Evolutionary conservation across 2,888 invertebrate genomes (phyloP), one percentile per base, ranked within the genome.

Genomic region (Pediacus dermestoides): DNA sequence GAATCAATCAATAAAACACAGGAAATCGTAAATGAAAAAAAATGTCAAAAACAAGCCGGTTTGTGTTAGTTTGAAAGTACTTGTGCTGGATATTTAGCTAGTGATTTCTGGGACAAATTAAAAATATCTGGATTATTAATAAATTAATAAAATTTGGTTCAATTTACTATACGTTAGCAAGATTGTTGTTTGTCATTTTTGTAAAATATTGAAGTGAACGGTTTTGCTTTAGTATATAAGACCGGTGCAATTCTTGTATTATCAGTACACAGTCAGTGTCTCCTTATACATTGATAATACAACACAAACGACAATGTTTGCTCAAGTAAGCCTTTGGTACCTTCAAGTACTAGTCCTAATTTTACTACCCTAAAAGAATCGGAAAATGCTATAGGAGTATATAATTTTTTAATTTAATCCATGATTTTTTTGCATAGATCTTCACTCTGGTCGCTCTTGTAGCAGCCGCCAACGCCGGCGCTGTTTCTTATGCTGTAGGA

Each of bases 401-500:
- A 27, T 16, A 21, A n/a, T 31, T 11, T 15, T 22, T 34, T 45
- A 3, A n/a, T n/a, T n/a, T n/a, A 18, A 7, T n/a, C 6, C 21
- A 18, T 7, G n/a, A 18, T 18, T n/a, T n/a, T 18, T 26, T 7
- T 36, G 23, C 22, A 8, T 14, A 38, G 38, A 27, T 21, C 22
- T 18, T 38, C 27, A 12, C 33, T 2, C 4, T 38, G 8, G 13
- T 38, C 9, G 32, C 16, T 21, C 14, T 38, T 3, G 12, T 38
- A 25, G 38, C 33, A 11, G 23, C 33, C 21, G 38, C 32, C 27
- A 25, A 27, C 28, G 38, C 13, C 16, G 38, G 38, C 15, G 38
- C 33, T 21, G 32, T 38, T 33, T 38, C 38, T 8, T 16, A 26
- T 12, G 33, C 32, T 14, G 23, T 25, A 7, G 37, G 37, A 9